Conservation (phyloP, 2,888 invertebrate genomes). For the Strigamia transsilvanica region DNA sequence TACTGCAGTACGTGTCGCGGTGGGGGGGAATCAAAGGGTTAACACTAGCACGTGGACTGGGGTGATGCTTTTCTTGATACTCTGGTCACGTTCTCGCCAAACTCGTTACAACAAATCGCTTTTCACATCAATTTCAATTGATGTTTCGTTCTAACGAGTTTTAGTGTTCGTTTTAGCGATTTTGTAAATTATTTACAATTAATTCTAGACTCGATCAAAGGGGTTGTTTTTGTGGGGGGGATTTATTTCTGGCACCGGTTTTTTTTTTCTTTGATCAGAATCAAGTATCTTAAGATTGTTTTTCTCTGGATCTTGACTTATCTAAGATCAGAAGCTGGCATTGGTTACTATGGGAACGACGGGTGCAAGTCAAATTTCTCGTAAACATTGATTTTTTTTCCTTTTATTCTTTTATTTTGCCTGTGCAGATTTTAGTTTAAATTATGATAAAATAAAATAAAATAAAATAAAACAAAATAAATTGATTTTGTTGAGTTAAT, state of each 20-base stretch:
- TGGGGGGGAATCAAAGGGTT: conserved; percentile 1
- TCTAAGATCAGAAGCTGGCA: not conserved
- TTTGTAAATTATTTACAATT: too few species aligned
- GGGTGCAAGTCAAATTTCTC: not conserved
- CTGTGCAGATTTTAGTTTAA: too few species aligned
- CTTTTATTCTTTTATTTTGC: not conserved
- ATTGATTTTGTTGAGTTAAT: not conserved
- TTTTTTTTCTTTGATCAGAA: not conserved
- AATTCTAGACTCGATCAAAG: too few species aligned
- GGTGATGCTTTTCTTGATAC: not conserved
- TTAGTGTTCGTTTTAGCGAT: too few species aligned
- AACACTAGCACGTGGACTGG: not conserved
- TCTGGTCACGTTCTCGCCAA: not conserved
- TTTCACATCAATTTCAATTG: not conserved
- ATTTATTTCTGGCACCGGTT: not conserved
- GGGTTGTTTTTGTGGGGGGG: too few species aligned
- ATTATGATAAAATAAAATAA: too few species aligned
- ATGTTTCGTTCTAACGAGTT: not conserved
- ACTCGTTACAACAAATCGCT: not conserved
- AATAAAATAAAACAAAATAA: too few species aligned
- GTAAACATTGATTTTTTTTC: conserved; percentile 14
- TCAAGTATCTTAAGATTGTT: not conserved
- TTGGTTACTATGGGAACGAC: not conserved
- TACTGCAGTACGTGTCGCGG: not conserved
- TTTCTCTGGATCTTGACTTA: not conserved